phyloP scores from a whole-genome alignment of 64 coral and sea anemone genomes.

The Exaiptasia diaphana region DNA sequence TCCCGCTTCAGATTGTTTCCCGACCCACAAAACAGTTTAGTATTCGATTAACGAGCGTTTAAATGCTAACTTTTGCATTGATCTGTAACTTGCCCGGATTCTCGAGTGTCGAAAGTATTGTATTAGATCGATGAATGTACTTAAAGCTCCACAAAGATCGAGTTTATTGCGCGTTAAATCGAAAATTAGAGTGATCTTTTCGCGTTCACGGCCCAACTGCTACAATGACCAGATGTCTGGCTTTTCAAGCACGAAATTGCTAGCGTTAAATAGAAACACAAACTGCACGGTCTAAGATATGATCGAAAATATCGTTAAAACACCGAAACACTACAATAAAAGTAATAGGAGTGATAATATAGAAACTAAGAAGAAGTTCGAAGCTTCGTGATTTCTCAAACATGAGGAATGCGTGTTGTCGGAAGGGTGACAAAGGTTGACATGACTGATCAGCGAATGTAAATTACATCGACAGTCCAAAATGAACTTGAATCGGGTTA shows the following conservation, averaged over 20 bases:
- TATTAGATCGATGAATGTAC: no score
- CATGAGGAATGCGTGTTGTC: constrained; percentile 3
- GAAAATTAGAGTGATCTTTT: not conserved
- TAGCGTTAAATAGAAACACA: not conserved
- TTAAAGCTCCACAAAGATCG: no score
- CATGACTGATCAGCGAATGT: constrained; percentile 9
- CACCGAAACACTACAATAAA: no score
- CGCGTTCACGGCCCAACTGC: not conserved
- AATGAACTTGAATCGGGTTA: not conserved
- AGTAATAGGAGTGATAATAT: not conserved
- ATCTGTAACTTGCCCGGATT: no score
- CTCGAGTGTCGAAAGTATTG: no score
- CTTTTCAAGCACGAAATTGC: not conserved
- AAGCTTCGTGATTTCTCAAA: not conserved
- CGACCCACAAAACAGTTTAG: no score
- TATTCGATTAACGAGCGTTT: no score
- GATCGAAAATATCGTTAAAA: no score
- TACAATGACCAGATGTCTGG: constrained; percentile 1
- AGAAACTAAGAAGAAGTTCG: no score
- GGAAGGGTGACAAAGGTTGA: constrained; percentile 10
- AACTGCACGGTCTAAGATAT: not conserved
- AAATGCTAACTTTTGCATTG: no score
- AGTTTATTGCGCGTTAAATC: not conserved
- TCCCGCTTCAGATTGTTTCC: no score
- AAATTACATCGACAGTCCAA: not conserved